Evolutionary conservation across 2,888 invertebrate species (phyloP), one percentile per base, ranked within the genome.

Genomic region (Meiosimyza platycephala): DNA sequence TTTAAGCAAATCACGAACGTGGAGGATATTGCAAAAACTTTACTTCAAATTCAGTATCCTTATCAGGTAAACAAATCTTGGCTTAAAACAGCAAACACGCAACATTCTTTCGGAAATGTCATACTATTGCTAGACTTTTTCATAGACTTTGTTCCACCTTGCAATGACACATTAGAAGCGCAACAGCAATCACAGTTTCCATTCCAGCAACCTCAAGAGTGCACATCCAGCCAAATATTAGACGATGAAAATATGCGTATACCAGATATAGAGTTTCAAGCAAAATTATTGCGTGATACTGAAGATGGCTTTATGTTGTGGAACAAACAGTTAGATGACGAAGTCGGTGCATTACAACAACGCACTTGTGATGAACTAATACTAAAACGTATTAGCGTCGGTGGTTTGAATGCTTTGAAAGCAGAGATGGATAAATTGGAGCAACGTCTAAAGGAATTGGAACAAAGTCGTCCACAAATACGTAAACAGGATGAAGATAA

Each of bases 41-140:
- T 87, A 33, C 80, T 81, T 15, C 82, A 84, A 73, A 78, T 87
- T 2, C 80, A 83, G 3, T 87, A 86, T 79, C 87, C 87, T 0
- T 80, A 83, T 75, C 81, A 80, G 6, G 75, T 87, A 0, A 86
- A 83, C 64, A 87, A 87, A 72, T 87, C 87, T 0, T 86, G 86
- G 82, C 74, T 87, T 9, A 84, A 85, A 76, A 86, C 87, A 6
- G 87, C 87, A 0, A 85, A 82, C 60, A 85, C 86, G 0, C 83
- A 84, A 22, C 85, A 86, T 69, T 84, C 87, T 0, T 84, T 85
- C 67, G 83, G 83, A 6, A 85, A 85, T 79, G 82, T 85, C 0
- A 80, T 87, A 12, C 78, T 84, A 15, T 69, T 87, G 28, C 77
- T 87, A 0, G 83, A 83, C 16, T 87, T 84, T 74, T 79, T 87